A percentile compares a stretch with the other conserved stretches of the same genome.
phyloP scores from a whole-genome alignment of 2,797 vertebrate species.

The Notolepis coatsorum region DNA sequence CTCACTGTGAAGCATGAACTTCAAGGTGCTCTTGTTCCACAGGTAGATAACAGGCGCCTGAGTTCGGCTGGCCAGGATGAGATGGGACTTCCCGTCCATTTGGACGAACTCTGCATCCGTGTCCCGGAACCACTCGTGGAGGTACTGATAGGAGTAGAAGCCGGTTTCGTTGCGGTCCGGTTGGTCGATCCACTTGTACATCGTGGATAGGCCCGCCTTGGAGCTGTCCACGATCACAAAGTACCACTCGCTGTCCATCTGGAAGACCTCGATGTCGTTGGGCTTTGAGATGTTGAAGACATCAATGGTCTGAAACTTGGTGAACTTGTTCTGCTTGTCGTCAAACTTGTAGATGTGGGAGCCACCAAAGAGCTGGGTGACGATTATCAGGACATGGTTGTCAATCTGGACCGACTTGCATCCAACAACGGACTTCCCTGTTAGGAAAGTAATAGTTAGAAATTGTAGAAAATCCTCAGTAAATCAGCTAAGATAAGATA shows the following conservation, averaged over 20 bases:
- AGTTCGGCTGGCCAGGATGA: conserved; percentile 93
- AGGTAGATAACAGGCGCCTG: conserved; percentile 93
- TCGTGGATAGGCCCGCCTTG: conserved; percentile 93
- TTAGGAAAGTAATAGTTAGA: conserved; percentile 19
- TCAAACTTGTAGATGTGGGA: conserved; percentile 97
- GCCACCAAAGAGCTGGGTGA: conserved; percentile 96
- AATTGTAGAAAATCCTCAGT: conserved; percentile 7
- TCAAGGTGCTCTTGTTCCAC: conserved; percentile 93
- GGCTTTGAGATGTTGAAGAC: conserved; percentile 97
- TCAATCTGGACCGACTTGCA: conserved; percentile 94
- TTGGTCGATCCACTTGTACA: conserved; percentile 91
- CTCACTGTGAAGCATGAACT: conserved; percentile 88
- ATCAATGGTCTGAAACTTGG: conserved; percentile 96
- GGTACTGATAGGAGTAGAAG: conserved; percentile 94
- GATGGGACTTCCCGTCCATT: conserved; percentile 89
- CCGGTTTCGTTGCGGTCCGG: conserved; percentile 87
- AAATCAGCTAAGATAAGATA: too few species aligned
- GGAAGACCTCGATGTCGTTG: conserved; percentile 96
- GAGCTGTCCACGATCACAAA: conserved; percentile 98
- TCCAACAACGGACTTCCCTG: conserved; percentile 96
- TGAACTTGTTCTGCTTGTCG: conserved; percentile 93
- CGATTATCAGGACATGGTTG: conserved; percentile 92
- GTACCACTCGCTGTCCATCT: conserved; percentile 90
- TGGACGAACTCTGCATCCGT: conserved; percentile 92
- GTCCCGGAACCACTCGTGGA: conserved; percentile 97